Base-by-base conservation (phyloP, 2,113 vertebrate genomes). In the Gopherus evgoodei region DNA sequence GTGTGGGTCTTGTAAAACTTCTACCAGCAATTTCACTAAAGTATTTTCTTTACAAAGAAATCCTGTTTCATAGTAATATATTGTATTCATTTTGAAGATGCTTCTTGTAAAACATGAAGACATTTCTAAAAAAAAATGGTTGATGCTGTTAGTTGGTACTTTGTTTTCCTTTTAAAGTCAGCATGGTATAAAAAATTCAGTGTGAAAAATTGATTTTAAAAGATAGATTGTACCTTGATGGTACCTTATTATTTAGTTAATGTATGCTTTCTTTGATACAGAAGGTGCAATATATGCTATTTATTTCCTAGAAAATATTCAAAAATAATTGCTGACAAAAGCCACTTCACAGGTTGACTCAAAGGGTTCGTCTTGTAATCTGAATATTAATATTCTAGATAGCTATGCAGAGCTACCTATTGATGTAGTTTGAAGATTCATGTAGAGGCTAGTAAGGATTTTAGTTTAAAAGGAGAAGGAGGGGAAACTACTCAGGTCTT, bases 271-370 rank as follows among this genome's bases (percentile, higher is more conserved):
- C 93, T 97, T 84, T 94, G 96, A 87, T 97, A 93, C 52, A 93
- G 88, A 95, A 98, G 95, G 94, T 93, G 97, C 91, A 92, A 81
- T 97, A 96, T 97, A 94, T 93, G 92, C 91, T 97, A 97, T 96
- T 98, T 97, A 96, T 98, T 97, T 97, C 96, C 92, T 96, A 91
- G 82, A 97, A 98, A 98, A 97, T 98, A 96, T 98, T 97, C 97
- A 97, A 97, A 98, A 98, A 98, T 98, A 98, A 98, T 96, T 97
- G 96, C 96, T 98, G 97, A 96, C 95, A 98, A 97, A 97, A 96
- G 95, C 97, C 94, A 95, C 95, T 98, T 97, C 95, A 96, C 94
- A 96, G 91, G 96, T 97, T 98, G 91, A 97, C 93, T 97, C 92
- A 95, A 93, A 97, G 93, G 10, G 97, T 97, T 96, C 75, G 52